Percentiles rank a stretch among this genome's conserved stretches.
These are phyloP conservation scores for Coluber constrictor DNA, from an alignment of 2,797 vertebrate genomes.

Conservation along the genomic window DNA sequence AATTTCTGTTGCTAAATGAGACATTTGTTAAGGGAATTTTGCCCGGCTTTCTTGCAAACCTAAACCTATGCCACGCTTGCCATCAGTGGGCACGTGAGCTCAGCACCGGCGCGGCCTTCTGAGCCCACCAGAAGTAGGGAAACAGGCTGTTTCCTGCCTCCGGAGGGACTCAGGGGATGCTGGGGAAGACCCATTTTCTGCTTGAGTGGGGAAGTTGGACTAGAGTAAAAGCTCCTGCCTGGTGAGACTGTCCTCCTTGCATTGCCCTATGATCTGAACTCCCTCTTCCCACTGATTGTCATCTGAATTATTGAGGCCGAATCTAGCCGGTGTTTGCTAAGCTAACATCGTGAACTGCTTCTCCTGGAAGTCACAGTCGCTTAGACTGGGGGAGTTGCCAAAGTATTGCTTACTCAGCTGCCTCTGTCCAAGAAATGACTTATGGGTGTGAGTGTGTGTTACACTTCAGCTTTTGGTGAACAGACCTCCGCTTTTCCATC, in stretches of 20 bases:
- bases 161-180: too few relatives aligned
- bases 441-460: not conserved
- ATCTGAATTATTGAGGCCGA: slow-evolving; percentile 5
- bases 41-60: too few relatives aligned
- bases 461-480: not conserved
- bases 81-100: too few relatives aligned
- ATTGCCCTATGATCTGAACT: not conserved
- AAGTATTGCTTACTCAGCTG: not conserved
- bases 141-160: too few relatives aligned
- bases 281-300: not conserved
- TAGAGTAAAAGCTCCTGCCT: not conserved
- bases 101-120: too few relatives aligned
- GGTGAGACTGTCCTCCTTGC: not conserved
- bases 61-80: too few relatives aligned
- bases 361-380: not conserved
- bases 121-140: too few relatives aligned
- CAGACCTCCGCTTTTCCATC: not conserved
- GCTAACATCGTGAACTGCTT: not conserved
- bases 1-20: too few relatives aligned
- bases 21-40: too few relatives aligned
- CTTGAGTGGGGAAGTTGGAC: too few relatives aligned
- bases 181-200: too few relatives aligned
- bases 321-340: not conserved
- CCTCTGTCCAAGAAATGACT: not conserved
- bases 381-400: not conserved